phyloP scores from a whole-genome alignment of 2,113 vertebrate genomes.

The Zosterops borbonicus region DNA sequence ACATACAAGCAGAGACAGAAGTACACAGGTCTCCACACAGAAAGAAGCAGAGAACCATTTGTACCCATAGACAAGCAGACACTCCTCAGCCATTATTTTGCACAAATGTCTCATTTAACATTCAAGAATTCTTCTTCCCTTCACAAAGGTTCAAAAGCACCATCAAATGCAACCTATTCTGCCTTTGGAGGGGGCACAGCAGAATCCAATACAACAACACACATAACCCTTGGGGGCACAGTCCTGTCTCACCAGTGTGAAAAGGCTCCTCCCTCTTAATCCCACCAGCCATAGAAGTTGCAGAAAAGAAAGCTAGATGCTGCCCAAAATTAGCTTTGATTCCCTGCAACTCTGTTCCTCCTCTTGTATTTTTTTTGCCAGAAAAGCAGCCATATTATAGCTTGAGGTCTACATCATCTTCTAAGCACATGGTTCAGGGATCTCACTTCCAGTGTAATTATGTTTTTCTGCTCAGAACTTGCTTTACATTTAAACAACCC shows the following conservation, averaged over 20 bases:
- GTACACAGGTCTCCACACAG: neutral
- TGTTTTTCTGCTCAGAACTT: neutral
- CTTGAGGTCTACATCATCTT: accelerated
- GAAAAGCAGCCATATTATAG: neutral
- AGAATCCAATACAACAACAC: neutral
- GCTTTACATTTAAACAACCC: neutral
- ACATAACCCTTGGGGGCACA: neutral
- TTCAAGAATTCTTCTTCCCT: neutral
- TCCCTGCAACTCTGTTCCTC: neutral
- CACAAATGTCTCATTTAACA: neutral
- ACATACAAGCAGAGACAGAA: neutral
- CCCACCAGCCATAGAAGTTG: neutral
- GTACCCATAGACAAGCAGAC: neutral
- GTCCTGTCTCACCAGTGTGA: neutral
- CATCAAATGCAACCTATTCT: neutral
- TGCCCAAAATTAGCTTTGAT: neutral
- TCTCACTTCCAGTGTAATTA: neutral
- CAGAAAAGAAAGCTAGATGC: neutral
- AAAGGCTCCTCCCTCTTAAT: neutral
- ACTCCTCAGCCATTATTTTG: neutral
- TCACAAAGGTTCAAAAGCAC: neutral
- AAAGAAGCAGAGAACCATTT: neutral
- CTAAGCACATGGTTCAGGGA: neutral
- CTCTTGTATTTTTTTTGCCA: neutral
- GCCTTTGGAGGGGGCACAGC: neutral